Base-by-base conservation (phyloP, 2,113 vertebrate species). In the Clarias magur region DNA sequence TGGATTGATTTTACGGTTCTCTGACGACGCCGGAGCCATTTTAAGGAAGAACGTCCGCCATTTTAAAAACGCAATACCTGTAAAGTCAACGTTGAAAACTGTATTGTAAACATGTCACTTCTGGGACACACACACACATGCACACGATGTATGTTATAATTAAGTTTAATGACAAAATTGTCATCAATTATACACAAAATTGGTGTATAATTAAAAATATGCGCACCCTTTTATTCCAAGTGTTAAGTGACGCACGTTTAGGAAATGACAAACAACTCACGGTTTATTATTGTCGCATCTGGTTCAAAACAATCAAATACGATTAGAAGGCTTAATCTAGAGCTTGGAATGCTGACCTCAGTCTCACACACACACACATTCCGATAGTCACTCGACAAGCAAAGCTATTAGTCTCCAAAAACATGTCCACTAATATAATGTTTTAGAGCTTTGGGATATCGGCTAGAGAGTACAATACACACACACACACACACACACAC, bases 401-500 rank as follows among this genome's bases (percentile, higher is more conserved):
- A 82, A 17, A 38, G 23, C 21, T 30, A 63, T 62, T 57, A 81
- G 16, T 60, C 57, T 30, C 42, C 34, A 82, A 48, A 82, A 65
- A n/a, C 38, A 82, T 27, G n/a, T 65, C 34, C 38, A 25, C 38
- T 48, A 82, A 63, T 63, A 62, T 63, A 63, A 54, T 42, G 63
- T 25, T 62, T 63, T 82, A 42, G 12, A 12, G 80, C 34, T 57
- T 30, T 68, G 27, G 54, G 67, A 34, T 84, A 59, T 73, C 38
- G 83, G 73, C 53, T 23, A 38, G 38, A 65, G 92, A 23, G 10
- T 11, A 48, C 17, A 73, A 19, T 17, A 38, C 16, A n/a, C 5
- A 65, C n/a, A 30, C 67, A 70, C 68, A 38, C 6, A 72, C 34
- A 72, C 16, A 72, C 34, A 72, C 90, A 93, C 93, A n/a, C 16